Evolutionary conservation across 2,113 vertebrate genomes (phyloP).

Genomic region (Desmodus rotundus): DNA sequence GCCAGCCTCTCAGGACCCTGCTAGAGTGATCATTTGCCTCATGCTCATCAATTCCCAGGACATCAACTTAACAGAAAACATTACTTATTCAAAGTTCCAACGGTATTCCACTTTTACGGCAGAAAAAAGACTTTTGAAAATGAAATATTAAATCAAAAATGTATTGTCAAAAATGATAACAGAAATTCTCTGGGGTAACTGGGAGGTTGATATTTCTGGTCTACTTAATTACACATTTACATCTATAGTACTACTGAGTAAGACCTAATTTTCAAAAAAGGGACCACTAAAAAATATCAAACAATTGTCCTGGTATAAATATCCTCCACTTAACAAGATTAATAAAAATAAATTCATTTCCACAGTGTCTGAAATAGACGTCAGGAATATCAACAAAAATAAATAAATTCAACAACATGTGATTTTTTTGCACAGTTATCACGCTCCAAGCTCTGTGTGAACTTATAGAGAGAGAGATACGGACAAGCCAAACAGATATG

Average conservation of each 20-base stretch:
- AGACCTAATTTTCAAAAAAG: background rate
- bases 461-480: background rate
- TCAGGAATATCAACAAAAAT: background rate
- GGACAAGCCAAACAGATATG: background rate
- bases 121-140: background rate
- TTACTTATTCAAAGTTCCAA: background rate
- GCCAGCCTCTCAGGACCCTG: background rate
- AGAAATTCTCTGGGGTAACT: background rate
- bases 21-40: background rate
- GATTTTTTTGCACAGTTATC: background rate
- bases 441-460: background rate
- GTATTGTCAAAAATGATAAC: background rate
- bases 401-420: background rate
- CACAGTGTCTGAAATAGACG: background rate
- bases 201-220: background rate
- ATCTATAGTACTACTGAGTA: background rate
- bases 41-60: background rate
- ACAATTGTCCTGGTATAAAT: background rate
- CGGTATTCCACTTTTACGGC: background rate
- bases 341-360: conserved; percentile 28
- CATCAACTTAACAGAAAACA: background rate
- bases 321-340: background rate
- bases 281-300: background rate
- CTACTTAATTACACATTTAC: background rate
- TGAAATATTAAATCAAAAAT: background rate